phyloP scores from a whole-genome alignment of 2,113 vertebrate genomes.

The Apodemus sylvaticus region DNA sequence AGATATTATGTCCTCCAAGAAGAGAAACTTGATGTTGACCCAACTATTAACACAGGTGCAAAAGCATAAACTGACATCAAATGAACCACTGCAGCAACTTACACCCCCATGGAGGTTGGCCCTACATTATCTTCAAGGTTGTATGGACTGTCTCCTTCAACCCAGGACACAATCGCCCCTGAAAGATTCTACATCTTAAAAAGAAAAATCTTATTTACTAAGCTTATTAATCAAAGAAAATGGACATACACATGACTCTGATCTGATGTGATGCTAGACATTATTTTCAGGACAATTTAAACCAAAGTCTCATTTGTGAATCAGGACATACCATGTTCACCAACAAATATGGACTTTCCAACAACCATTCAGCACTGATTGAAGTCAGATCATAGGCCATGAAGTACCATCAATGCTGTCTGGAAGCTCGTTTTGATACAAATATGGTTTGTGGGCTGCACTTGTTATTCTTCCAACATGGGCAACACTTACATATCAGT shows the following conservation, averaged over 20 bases:
- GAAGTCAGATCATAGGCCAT: background rate
- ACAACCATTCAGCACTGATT: background rate
- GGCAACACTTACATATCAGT: background rate
- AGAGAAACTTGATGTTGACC: no score
- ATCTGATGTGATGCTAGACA: no score
- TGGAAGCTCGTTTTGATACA: background rate
- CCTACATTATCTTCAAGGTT: background rate
- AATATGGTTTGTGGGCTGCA: background rate
- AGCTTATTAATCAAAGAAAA: no score
- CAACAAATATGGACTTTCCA: background rate
- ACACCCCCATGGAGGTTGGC: no score
- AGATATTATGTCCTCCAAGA: background rate
- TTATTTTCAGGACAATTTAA: background rate
- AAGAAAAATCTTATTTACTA: no score
- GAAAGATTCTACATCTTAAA: background rate
- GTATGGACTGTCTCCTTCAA: background rate
- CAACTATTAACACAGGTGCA: no score
- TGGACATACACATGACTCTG: no score
- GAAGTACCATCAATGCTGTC: background rate
- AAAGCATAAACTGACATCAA: background rate
- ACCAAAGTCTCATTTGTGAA: no score
- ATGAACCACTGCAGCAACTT: background rate
- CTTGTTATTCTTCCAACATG: background rate
- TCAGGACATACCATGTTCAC: background rate
- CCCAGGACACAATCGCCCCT: background rate